phyloP scores from a whole-genome alignment of 2,888 invertebrate genomes.

The Leistus spinibarbis region DNA sequence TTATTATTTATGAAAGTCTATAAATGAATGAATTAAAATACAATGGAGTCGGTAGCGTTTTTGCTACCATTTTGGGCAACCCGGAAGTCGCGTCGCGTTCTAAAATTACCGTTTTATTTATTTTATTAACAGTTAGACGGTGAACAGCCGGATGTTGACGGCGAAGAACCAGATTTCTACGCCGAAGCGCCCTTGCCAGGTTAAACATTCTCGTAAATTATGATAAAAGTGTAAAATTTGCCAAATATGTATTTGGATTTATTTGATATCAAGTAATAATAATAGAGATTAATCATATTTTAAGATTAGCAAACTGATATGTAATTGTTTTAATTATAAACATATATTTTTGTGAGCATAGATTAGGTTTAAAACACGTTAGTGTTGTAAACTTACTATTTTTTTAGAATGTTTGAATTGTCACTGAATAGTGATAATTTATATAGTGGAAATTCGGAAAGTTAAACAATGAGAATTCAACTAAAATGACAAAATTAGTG shows the following conservation, averaged over 20 bases:
- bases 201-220: constrained; percentile 56
- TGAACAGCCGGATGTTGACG: constrained; percentile 77
- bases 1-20: too few species aligned
- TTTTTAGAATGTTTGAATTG: constrained; percentile 23
- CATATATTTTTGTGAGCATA: constrained; percentile 32
- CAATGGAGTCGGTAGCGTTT: not conserved
- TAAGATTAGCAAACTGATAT: constrained; percentile 3
- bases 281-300: not conserved
- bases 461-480: not conserved
- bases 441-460: not conserved
- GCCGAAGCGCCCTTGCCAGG: constrained; percentile 87
- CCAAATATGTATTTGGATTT: not conserved
- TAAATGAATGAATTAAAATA: not conserved
- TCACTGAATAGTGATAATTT: not conserved
- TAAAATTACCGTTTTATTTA: constrained; percentile 34
- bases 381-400: constrained; percentile 16
- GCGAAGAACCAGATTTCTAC: constrained; percentile 94
- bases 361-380: constrained; percentile 18
- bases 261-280: not conserved
- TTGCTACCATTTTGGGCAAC: constrained; percentile 27
- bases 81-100: constrained; percentile 17
- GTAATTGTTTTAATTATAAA: not conserved
- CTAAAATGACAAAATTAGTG: not conserved
- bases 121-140: constrained; percentile 76
- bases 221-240: not conserved